Percentiles rank a stretch among this genome's conserved stretches.
phyloP scores from a whole-genome alignment of 2,888 invertebrate species.

The Scaptomyza reducta region DNA sequence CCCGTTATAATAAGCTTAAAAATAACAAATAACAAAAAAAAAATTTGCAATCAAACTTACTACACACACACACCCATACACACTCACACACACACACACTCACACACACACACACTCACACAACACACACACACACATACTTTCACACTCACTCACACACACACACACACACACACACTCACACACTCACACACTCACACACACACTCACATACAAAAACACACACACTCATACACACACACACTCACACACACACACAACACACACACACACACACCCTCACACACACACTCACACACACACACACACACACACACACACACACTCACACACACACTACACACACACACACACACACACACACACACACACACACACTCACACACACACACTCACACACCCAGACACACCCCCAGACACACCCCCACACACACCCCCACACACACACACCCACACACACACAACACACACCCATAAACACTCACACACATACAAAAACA shows the following conservation, averaged over 20 bases:
- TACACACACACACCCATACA: neutral
- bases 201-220: neutral
- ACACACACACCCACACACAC: neutral
- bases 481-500: no score
- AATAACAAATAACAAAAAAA: slow-evolving; percentile 10
- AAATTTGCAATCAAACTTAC: slow-evolving; percentile 8
- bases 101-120: neutral
- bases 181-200: neutral
- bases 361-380: neutral
- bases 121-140: neutral
- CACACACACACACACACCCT: neutral
- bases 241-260: neutral
- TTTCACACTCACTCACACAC: slow-evolving; percentile 1
- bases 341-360: neutral
- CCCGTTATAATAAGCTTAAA: neutral
- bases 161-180: neutral
- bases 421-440: no score
- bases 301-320: neutral
- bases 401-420: no score
- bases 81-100: neutral
- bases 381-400: neutral
- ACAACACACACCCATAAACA: neutral
- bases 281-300: neutral
- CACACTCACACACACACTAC: no score
- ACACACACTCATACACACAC: neutral